phyloP scores from a whole-genome alignment of 2,888 invertebrate species.

The Megaustenia siamemsis region DNA sequence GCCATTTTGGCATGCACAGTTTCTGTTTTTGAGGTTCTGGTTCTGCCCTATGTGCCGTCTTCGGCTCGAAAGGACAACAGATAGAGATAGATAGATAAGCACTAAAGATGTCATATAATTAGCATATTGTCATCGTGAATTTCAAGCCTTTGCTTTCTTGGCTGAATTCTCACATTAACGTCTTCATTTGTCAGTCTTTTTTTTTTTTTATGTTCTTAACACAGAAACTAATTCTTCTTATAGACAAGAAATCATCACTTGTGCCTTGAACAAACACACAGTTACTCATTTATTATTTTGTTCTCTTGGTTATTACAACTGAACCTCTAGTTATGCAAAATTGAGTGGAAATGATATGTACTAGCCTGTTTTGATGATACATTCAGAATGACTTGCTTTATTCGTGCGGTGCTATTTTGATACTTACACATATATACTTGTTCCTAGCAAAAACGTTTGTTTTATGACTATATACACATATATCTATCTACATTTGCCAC shows the following conservation, averaged over 20 bases:
- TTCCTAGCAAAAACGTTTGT: neutral
- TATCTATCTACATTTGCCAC: slow-evolving; percentile 7
- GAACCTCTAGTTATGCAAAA: neutral
- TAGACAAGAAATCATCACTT: neutral
- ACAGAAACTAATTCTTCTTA: neutral
- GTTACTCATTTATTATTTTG: neutral
- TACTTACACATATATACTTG: neutral
- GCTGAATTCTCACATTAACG: too few species aligned
- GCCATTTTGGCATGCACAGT: too few species aligned
- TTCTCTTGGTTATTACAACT: neutral
- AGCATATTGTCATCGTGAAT: too few species aligned
- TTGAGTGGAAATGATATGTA: neutral
- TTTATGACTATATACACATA: neutral
- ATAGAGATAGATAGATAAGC: too few species aligned
- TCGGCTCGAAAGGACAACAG: too few species aligned
- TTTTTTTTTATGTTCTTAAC: too few species aligned
- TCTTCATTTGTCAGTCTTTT: too few species aligned
- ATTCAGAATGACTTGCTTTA: slow-evolving; percentile 15
- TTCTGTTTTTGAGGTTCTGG: too few species aligned
- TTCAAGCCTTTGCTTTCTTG: too few species aligned
- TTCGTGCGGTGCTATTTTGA: slow-evolving; percentile 37
- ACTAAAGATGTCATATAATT: too few species aligned
- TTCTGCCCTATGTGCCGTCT: too few species aligned
- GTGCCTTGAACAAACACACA: slow-evolving; percentile 7
- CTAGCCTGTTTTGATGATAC: slow-evolving; percentile 11